Percentiles rank a stretch among this genome's conserved stretches.
Conservation (phyloP, 2,797 vertebrate genomes). For the Enteromius afrohamiltoni region DNA sequence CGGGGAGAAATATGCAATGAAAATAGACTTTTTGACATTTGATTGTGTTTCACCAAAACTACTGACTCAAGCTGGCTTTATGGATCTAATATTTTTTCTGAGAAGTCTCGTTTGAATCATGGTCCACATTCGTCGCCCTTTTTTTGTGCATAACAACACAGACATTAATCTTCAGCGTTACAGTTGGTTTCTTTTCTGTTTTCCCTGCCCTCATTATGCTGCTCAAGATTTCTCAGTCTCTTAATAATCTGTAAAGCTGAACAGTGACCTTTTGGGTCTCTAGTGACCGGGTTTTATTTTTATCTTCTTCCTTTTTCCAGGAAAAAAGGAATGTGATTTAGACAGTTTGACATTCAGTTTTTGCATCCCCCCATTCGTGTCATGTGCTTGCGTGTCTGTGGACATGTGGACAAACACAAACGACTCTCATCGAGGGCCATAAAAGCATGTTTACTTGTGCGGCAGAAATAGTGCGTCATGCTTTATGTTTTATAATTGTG, state of each 20-base stretch:
- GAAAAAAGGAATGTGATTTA: constrained; percentile 31
- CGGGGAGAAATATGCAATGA: background rate
- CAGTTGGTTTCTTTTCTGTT: background rate
- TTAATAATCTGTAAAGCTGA: constrained; percentile 31
- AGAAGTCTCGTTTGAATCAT: background rate
- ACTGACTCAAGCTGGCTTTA: constrained; percentile 11
- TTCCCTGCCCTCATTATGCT: constrained; percentile 26
- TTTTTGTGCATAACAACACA: background rate
- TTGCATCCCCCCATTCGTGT: background rate
- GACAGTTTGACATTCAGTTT: constrained; percentile 15
- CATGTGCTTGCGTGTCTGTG: constrained; percentile 11
- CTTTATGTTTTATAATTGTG: constrained; percentile 51
- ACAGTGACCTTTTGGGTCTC: constrained; percentile 40
- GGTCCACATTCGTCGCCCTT: background rate
- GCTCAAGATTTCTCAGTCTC: constrained; percentile 19
- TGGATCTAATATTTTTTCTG: background rate
- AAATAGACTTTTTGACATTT: background rate
- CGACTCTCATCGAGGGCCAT: constrained; percentile 40
- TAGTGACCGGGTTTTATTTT: constrained; percentile 25
- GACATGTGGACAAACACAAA: constrained; percentile 28
- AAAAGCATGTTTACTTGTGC: constrained; percentile 44
- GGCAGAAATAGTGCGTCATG: constrained; percentile 13
- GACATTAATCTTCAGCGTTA: background rate
- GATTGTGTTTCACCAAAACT: constrained; percentile 34
- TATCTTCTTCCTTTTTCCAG: constrained; percentile 20